These are phyloP conservation scores for Eupleurogrammus muticus DNA, from an alignment of 2,797 vertebrate genomes.

Conservation along the genomic window DNA sequence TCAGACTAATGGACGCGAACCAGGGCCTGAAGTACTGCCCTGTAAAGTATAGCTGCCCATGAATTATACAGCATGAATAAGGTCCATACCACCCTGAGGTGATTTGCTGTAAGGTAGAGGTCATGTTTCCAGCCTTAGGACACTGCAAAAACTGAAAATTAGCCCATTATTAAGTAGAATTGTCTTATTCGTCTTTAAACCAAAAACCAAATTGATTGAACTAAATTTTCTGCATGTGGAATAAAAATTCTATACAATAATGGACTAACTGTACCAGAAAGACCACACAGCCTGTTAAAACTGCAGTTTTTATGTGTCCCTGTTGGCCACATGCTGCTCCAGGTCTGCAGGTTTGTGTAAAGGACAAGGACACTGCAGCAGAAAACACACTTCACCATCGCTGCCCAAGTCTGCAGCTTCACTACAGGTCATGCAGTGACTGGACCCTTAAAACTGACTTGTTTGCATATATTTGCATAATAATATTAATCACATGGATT, in stretches of 20 bases:
- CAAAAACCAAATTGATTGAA: no score
- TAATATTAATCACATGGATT: background rate
- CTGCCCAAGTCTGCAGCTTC: background rate
- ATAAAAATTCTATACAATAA: no score
- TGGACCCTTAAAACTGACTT: background rate
- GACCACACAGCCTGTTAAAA: no score
- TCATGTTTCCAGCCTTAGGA: slow-evolving; percentile 2
- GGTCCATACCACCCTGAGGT: background rate
- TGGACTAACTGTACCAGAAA: no score
- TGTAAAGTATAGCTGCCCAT: slow-evolving; percentile 15
- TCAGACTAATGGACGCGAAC: slow-evolving; percentile 62
- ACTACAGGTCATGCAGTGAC: background rate
- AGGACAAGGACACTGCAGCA: slow-evolving; percentile 18
- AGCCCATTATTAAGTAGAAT: no score
- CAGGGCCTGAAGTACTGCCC: background rate
- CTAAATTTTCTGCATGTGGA: no score
- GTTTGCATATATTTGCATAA: background rate
- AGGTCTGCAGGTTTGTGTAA: slow-evolving; percentile 27
- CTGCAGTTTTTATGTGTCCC: no score
- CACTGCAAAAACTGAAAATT: no score
- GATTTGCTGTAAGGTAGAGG: slow-evolving; percentile 6
- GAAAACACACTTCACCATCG: no score
- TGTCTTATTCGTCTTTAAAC: no score
- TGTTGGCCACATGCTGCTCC: no score
- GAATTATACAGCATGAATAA: slow-evolving; percentile 32